These are phyloP conservation scores for Amblyornis subalaris DNA, from an alignment of 2,113 vertebrate genomes.

Conservation along the genomic window DNA sequence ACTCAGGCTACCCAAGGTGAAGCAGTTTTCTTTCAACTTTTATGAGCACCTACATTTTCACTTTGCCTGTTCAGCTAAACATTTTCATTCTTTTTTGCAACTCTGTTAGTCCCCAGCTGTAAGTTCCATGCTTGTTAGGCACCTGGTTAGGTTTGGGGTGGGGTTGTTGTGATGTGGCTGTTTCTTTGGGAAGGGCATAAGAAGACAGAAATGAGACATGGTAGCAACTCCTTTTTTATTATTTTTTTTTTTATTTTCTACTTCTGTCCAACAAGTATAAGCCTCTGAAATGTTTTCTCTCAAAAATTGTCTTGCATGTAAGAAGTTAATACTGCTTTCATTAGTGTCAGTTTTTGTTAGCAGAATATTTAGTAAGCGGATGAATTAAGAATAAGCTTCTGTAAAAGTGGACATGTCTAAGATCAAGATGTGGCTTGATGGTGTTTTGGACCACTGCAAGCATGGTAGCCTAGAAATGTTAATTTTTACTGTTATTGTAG, in stretches of 20 bases:
- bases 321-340: not conserved
- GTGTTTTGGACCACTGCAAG: not conserved
- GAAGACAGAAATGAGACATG: not conserved
- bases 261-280: not conserved
- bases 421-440: not conserved
- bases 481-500: not conserved
- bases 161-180: not conserved
- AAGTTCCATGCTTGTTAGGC: not conserved
- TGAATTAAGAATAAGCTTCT: not conserved
- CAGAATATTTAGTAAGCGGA: not conserved
- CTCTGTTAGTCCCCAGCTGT: not conserved
- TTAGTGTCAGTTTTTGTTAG: not conserved
- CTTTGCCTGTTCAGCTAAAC: slow-evolving; percentile 33
- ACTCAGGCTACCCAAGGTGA: slow-evolving; percentile 26
- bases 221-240: not conserved
- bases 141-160: not conserved
- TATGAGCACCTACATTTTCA: slow-evolving; percentile 3
- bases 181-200: not conserved
- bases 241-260: not conserved
- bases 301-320: not conserved
- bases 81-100: slow-evolving; percentile 7
- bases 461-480: not conserved
- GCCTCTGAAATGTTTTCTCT: not conserved
- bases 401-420: not conserved
- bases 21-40: slow-evolving; percentile 56